Percentiles rank a stretch among this genome's conserved stretches.
Conservation (phyloP, 2,113 vertebrate species). For the Xenopus tropicalis region UCB_Xtro_10.0 CM004452.2:2300501-2301000, state of each 20-base stretch:
- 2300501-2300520: too few relatives aligned
- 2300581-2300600: slow-evolving; percentile 11
- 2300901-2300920: not conserved
- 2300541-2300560: not conserved
- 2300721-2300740: slow-evolving; percentile 70
- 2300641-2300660: slow-evolving; percentile 72
- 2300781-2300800: slow-evolving; percentile 97
- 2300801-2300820: slow-evolving; percentile 93
- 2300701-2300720: slow-evolving; percentile 68
- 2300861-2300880: slow-evolving; percentile 64
- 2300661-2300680: slow-evolving; percentile 67
- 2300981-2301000: too few relatives aligned
- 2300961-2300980: too few relatives aligned
- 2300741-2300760: slow-evolving; percentile 80
- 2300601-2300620: slow-evolving; percentile 54
- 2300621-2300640: slow-evolving; percentile 74
- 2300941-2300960: too few relatives aligned
- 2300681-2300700: slow-evolving; percentile 44
- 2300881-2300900: slow-evolving; percentile 49
- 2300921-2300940: too few relatives aligned
- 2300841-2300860: slow-evolving; percentile 81
- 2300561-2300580: not conserved
- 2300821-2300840: slow-evolving; percentile 60
- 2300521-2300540: not conserved
- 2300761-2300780: slow-evolving; percentile 94